Evolutionary conservation across 1,140 invertebrate species (phyloP).

Genomic region (Trachelipus rathkii): DNA sequence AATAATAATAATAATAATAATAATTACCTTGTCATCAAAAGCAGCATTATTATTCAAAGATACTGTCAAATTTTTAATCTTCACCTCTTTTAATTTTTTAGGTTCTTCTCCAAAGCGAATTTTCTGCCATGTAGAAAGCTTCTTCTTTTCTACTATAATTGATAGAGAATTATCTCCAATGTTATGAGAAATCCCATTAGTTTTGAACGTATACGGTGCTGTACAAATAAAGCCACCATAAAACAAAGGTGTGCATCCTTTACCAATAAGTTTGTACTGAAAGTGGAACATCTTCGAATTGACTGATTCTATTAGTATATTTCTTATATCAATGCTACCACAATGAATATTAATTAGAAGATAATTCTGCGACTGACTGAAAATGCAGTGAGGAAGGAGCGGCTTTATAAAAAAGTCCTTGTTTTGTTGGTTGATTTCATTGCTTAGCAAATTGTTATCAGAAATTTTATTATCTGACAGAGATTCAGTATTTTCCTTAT

Average conservation of each 20-base stretch:
- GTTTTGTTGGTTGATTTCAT: too few species aligned
- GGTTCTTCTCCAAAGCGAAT: neutral
- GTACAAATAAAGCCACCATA: neutral
- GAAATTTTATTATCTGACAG: too few species aligned
- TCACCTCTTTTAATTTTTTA: neutral
- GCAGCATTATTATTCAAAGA: too few species aligned
- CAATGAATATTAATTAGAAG: neutral
- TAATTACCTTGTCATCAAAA: too few species aligned
- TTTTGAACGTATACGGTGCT: neutral
- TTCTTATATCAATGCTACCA: neutral
- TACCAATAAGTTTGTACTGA: neutral
- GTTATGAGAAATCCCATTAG: neutral
- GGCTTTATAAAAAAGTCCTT: neutral
- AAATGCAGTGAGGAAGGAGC: neutral
- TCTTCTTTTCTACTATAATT: neutral
- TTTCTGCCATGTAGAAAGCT: neutral
- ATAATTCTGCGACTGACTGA: neutral
- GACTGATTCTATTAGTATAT: neutral
- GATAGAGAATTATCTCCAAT: neutral
- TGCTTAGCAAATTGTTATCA: too few species aligned
- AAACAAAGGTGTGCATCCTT: neutral
- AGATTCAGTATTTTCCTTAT: neutral
- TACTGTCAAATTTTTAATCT: neutral
- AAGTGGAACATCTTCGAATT: neutral
- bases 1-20: too few species aligned